Evolutionary conservation across 2,888 invertebrate genomes (phyloP).

Genomic region (Eubasilissa splendida): DNA sequence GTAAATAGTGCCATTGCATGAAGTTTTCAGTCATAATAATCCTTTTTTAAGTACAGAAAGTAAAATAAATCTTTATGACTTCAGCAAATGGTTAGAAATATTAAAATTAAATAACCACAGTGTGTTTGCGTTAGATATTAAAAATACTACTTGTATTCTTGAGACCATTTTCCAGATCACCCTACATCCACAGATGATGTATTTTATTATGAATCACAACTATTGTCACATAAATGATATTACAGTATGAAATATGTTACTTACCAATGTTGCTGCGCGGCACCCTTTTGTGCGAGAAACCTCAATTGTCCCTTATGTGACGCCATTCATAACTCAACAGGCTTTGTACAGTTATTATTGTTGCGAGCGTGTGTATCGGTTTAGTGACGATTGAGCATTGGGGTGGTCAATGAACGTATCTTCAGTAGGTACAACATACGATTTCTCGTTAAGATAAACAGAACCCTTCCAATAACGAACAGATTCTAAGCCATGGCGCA

Average conservation of each 20-base stretch:
- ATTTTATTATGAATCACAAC: constrained; percentile 55
- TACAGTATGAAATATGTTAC: constrained; percentile 56
- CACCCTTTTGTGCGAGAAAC: constrained; percentile 42
- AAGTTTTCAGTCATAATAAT: not conserved
- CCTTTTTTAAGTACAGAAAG: not conserved
- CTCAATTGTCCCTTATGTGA: constrained; percentile 43
- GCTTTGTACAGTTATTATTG: constrained; percentile 23
- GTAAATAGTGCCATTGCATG: not conserved
- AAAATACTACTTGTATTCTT: not conserved
- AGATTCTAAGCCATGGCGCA: too few species aligned
- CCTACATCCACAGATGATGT: constrained; percentile 43
- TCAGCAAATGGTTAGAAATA: too few species aligned
- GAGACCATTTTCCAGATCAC: not conserved
- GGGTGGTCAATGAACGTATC: too few species aligned
- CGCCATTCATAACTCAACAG: constrained; percentile 26
- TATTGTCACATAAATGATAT: constrained; percentile 55
- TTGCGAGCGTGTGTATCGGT: constrained; percentile 33
- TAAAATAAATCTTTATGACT: too few species aligned
- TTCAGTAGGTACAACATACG: too few species aligned
- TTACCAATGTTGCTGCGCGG: constrained; percentile 41
- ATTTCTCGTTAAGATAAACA: too few species aligned
- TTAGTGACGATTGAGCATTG: not conserved
- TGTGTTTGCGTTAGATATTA: not conserved
- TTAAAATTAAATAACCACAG: too few species aligned
- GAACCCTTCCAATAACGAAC: too few species aligned